These are phyloP conservation scores for Elanoides forficatus DNA, from an alignment of 2,113 vertebrate species.

Conservation along the genomic window DNA sequence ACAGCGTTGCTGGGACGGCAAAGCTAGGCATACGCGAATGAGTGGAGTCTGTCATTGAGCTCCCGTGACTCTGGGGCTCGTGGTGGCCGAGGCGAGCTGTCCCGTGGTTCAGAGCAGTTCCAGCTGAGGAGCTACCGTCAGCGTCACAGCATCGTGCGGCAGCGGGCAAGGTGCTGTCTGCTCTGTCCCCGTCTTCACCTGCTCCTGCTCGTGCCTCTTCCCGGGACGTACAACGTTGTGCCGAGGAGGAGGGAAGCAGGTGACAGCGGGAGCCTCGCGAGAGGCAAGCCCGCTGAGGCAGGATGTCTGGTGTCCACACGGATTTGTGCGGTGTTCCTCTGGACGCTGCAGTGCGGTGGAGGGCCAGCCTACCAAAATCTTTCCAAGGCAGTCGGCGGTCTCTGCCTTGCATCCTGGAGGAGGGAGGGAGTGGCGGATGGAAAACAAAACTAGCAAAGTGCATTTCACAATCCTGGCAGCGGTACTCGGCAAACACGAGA, in stretches of 20 bases:
- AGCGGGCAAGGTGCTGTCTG: not conserved
- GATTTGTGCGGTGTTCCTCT: not conserved
- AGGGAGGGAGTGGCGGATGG: not conserved
- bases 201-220: not conserved
- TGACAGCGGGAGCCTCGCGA: not conserved
- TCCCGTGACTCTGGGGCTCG: not conserved
- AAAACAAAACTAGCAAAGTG: not conserved
- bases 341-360: not conserved
- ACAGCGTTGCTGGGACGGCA: not conserved
- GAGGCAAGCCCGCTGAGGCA: not conserved
- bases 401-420: not conserved
- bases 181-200: not conserved
- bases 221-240: not conserved
- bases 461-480: slow-evolving; percentile 24
- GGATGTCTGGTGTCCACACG: rapidly evolving
- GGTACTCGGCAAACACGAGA: not conserved
- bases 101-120: not conserved
- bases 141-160: rapidly evolving
- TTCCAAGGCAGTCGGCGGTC: not conserved
- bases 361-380: not conserved
- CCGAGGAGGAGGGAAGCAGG: not conserved
- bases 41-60: not conserved
- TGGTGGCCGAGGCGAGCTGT: not conserved
- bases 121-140: not conserved
- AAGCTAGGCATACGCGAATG: not conserved